These are phyloP conservation scores for Poecilia velifera DNA, from an alignment of 2,797 vertebrate species.

Conservation along the genomic window DNA sequence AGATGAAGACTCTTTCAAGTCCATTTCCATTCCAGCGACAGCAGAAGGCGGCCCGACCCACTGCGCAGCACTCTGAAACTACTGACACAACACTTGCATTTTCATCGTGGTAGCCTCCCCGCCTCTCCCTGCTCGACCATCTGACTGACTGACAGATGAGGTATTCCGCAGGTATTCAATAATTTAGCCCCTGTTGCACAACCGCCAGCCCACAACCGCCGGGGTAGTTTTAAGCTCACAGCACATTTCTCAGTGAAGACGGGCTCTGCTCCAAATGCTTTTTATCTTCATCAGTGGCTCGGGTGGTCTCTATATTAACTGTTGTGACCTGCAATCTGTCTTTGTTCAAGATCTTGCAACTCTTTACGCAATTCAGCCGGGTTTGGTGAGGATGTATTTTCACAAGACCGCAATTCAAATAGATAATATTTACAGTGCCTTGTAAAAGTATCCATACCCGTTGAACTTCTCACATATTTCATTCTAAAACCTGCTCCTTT, in stretches of 20 bases:
- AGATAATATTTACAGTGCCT: neutral
- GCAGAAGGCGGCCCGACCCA: slow-evolving; percentile 50
- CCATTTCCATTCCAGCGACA: slow-evolving; percentile 50
- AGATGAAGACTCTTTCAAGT: slow-evolving; percentile 59
- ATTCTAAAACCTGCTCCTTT: neutral
- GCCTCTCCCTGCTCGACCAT: slow-evolving; percentile 48
- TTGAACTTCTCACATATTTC: neutral
- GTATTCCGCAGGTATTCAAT: slow-evolving; percentile 70
- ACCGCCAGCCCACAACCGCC: slow-evolving; percentile 36
- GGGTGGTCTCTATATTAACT: slow-evolving; percentile 62
- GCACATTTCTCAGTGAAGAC: slow-evolving; percentile 42
- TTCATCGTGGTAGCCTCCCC: slow-evolving; percentile 41
- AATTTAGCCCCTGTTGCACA: slow-evolving; percentile 66
- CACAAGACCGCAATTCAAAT: slow-evolving; percentile 36
- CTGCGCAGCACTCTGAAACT: slow-evolving; percentile 31
- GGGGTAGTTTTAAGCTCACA: slow-evolving; percentile 37
- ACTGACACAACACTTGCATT: slow-evolving; percentile 51
- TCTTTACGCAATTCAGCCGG: slow-evolving; percentile 41
- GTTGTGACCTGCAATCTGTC: slow-evolving; percentile 58
- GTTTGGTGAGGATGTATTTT: slow-evolving; percentile 58
- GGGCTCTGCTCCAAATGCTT: slow-evolving; percentile 54
- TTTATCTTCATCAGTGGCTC: slow-evolving; percentile 71
- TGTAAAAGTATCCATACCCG: neutral
- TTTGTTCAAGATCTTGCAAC: slow-evolving; percentile 46
- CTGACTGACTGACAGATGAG: slow-evolving; percentile 63